Evolutionary conservation across 2,888 invertebrate genomes (phyloP).

Genomic region (Hirtodrosophila trivittata): DNA sequence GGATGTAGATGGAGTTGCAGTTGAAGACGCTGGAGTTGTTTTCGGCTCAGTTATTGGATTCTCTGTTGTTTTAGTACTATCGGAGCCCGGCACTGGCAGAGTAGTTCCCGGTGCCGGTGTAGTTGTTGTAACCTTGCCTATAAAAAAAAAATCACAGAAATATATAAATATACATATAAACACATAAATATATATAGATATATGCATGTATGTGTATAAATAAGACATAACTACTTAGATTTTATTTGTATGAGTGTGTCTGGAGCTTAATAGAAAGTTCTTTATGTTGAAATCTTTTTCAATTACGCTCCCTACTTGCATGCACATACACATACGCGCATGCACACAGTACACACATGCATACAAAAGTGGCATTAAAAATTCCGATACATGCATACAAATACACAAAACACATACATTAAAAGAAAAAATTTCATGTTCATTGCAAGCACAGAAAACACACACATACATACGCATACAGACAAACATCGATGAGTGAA

Average conservation of each 20-base stretch:
- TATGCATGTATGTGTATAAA: no score
- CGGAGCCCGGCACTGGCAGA: no score
- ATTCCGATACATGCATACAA: constrained; percentile 36
- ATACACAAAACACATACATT: no score
- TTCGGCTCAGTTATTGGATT: background rate
- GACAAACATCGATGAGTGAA: constrained; percentile 28
- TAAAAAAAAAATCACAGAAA: no score
- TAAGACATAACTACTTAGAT: no score
- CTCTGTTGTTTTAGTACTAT: no score
- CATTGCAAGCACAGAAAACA: constrained; percentile 19
- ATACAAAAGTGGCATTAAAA: constrained; percentile 50
- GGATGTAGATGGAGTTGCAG: constrained; percentile 5
- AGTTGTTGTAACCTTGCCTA: no score
- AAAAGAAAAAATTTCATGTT: constrained; percentile 28
- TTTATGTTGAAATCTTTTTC: constrained; percentile 39
- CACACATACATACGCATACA: constrained; percentile 16
- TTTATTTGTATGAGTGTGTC: no score
- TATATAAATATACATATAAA: no score
- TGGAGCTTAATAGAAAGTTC: constrained; percentile 43
- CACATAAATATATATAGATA: no score
- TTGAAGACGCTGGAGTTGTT: background rate
- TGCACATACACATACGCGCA: no score
- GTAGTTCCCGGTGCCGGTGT: no score
- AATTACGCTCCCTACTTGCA: constrained; percentile 30
- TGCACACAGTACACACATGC: background rate